Evolutionary conservation across 2,888 invertebrate genomes (phyloP).

Genomic region (Teleiodes luculella): DNA sequence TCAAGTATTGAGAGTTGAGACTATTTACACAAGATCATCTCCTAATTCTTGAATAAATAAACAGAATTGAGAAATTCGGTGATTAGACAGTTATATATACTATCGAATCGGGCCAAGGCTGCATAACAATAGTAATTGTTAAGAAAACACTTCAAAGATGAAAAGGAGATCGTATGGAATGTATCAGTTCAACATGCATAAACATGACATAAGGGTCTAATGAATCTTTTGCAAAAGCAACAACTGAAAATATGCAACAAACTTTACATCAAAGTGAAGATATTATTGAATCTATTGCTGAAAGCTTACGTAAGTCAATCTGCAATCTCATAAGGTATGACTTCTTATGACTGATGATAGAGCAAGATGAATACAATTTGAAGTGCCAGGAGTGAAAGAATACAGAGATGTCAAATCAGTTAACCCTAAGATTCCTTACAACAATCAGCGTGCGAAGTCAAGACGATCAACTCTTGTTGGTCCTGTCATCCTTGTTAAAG

Average conservation of each 20-base stretch:
- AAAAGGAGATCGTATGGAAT: constrained; percentile 38
- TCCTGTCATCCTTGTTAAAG: constrained; percentile 53
- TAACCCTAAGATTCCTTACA: constrained; percentile 63
- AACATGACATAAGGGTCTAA: constrained; percentile 13
- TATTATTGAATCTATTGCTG: constrained; percentile 31
- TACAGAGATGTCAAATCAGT: constrained; percentile 57
- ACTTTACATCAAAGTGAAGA: background rate
- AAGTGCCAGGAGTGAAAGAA: constrained; percentile 38
- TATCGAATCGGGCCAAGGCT: constrained; percentile 57
- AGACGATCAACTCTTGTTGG: constrained; percentile 44
- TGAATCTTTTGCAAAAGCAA: constrained; percentile 20
- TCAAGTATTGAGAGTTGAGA: constrained; percentile 36
- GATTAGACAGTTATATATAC: constrained; percentile 34
- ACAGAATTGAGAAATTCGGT: constrained; percentile 45
- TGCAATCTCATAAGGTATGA: constrained; percentile 46
- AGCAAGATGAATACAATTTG: constrained; percentile 30
- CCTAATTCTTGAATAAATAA: constrained; percentile 53
- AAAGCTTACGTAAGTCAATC: constrained; percentile 38
- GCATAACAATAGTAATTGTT: constrained; percentile 58
- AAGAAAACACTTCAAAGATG: constrained; percentile 50
- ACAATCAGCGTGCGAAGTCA: constrained; percentile 75
- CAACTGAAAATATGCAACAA: constrained; percentile 14
- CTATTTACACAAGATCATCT: constrained; percentile 49
- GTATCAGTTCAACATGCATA: constrained; percentile 23
- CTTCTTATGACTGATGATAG: constrained; percentile 29